phyloP scores from a whole-genome alignment of 2,797 vertebrate species.

The Poeciliopsis turneri region DNA sequence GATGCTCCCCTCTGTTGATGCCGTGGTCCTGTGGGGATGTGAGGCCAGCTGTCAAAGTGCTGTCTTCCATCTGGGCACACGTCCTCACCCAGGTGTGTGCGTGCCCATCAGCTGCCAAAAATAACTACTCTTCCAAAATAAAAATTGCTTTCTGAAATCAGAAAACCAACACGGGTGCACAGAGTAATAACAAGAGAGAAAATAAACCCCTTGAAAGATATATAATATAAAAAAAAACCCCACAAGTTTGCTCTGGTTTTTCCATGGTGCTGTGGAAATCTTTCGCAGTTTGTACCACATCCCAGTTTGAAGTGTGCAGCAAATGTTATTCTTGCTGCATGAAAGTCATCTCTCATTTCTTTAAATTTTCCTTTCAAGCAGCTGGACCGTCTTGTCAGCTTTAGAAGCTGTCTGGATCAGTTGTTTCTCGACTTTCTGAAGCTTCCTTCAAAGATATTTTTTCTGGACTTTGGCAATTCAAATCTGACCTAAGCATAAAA shows the following conservation, averaged over 20 bases:
- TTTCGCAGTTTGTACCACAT: not conserved
- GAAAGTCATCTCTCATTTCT: not conserved
- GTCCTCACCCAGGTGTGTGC: constrained; percentile 73
- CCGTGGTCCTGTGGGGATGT: constrained; percentile 62
- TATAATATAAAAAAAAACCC: not conserved
- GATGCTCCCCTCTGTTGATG: constrained; percentile 49
- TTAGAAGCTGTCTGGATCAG: not conserved
- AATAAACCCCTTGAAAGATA: not conserved
- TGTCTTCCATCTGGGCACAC: constrained; percentile 77
- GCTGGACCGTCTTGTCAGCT: not conserved
- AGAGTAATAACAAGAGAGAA: constrained; percentile 11
- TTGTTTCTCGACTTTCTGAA: not conserved
- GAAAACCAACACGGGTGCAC: constrained; percentile 53
- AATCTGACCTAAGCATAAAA: not conserved
- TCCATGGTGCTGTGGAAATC: not conserved
- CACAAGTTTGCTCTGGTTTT: not conserved
- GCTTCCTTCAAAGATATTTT: not conserved
- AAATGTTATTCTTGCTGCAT: not conserved
- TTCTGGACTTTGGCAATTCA: not conserved
- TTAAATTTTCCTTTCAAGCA: not conserved
- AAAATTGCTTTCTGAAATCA: constrained; percentile 58
- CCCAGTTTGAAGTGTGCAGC: constrained; percentile 1
- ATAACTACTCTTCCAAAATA: constrained; percentile 50
- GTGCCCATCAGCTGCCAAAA: constrained; percentile 73
- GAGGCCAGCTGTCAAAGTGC: constrained; percentile 69